Base-by-base conservation (phyloP, 1,140 invertebrate species). In the Drosophila auraria region DNA sequence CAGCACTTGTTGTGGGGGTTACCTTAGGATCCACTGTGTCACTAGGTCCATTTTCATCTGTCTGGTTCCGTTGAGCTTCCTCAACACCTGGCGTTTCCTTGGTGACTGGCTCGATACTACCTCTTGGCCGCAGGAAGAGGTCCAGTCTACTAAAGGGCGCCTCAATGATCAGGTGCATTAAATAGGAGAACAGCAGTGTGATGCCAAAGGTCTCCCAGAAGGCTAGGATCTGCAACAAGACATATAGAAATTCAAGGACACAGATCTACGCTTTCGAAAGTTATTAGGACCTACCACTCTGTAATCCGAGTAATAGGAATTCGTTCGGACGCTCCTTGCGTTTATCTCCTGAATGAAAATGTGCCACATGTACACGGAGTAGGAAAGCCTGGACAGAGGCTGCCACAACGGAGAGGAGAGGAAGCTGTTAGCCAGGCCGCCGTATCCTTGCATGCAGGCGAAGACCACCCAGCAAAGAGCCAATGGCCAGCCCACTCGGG, bases 401-500 rank as follows among this genome's bases (percentile, higher is more conserved):
- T 94, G 94, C 93, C 94, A 94, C 27, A 94, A 63, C 12, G 79
- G 62, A 33, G 91, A 76, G 2, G 92, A 93, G 9, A 94, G 47
- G 23, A 94, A 91, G 84, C 90, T 93, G 65, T 94, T 94, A 20
- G 94, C 91, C 25, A 93, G 91, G 78, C 94, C 96, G 79, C 95
- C 96, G 84, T 95, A 95, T 51, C 95, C 95, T 60, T 94, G 93
- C 7, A 93, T 91, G 77, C 96, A 96, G 3, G 95, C 95, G 53
- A 95, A 95, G 9, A 96, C 94, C 5, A 97, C 93, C 95, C 96
- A 96, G 1, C 94, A 93, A 2, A 97, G 49, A 1, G 93, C 93
- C 0, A 95, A 3, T 0, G 94, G 93, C 94, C 96, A 97, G 66
- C 23, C 89, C 2, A 94, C 93, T 47, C 96, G 93, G 47, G 94